Evolutionary conservation across 2,797 vertebrate genomes (phyloP).

Genomic region (Enteromius afrohamiltoni): DNA sequence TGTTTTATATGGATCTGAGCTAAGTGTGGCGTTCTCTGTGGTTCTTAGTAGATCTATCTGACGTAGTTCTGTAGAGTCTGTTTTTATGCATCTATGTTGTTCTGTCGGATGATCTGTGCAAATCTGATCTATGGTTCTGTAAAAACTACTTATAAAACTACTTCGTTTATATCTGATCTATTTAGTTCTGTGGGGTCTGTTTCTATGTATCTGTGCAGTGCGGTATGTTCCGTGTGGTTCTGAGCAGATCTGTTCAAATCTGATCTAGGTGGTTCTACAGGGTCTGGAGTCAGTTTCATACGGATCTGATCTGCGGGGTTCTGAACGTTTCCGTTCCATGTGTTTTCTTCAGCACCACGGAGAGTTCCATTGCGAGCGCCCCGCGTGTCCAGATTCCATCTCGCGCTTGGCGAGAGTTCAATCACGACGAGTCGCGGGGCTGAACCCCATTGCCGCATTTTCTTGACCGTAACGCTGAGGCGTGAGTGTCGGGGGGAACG

Average conservation of each 20-base stretch:
- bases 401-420: not conserved
- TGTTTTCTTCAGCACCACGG: constrained; percentile 38
- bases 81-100: too few species aligned
- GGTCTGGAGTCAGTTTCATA: not conserved
- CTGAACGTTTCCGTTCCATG: not conserved
- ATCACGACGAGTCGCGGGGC: constrained; percentile 12
- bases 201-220: not conserved
- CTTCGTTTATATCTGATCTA: not conserved
- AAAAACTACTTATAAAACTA: too few species aligned
- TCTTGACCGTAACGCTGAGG: not conserved
- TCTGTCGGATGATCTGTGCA: too few species aligned
- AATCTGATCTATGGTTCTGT: too few species aligned
- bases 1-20: not conserved
- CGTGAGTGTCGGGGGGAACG: not conserved
- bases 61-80: too few species aligned
- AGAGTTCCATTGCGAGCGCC: constrained; percentile 4
- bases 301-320: not conserved
- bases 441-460: not conserved
- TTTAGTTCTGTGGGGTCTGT: not conserved
- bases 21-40: too few species aligned
- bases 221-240: not conserved
- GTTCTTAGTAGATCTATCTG: too few species aligned
- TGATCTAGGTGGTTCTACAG: not conserved
- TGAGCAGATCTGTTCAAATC: not conserved
- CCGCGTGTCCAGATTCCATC: not conserved